Evolutionary conservation across 2,113 vertebrate species (phyloP).

Genomic region (Columbina picui): DNA sequence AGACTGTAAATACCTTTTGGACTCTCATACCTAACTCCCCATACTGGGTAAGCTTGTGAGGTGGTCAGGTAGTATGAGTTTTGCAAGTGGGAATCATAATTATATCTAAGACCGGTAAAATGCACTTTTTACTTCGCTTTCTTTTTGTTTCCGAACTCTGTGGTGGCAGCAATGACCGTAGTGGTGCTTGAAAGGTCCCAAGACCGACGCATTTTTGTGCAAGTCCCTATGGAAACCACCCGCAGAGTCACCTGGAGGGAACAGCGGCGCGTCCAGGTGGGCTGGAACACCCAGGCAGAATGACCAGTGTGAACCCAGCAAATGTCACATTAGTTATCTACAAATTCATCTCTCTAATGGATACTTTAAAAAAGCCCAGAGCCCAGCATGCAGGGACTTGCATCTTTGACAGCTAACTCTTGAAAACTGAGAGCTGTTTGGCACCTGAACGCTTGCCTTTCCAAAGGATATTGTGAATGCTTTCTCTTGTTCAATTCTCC

Average conservation of each 20-base stretch:
- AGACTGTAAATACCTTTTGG: not conserved
- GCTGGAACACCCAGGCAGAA: slow-evolving; percentile 54
- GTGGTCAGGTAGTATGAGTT: not conserved
- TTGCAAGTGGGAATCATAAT: not conserved
- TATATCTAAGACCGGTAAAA: not conserved
- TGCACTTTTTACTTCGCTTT: not conserved
- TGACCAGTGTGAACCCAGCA: slow-evolving; percentile 15
- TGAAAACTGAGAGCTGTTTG: slow-evolving; percentile 8
- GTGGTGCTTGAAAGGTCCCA: not conserved
- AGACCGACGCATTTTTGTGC: not conserved
- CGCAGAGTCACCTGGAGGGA: not conserved
- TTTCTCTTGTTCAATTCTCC: not conserved
- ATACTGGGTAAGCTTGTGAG: not conserved
- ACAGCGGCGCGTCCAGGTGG: not conserved
- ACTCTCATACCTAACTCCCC: not conserved
- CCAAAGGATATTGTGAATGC: not conserved
- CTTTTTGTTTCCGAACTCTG: not conserved
- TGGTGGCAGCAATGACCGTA: not conserved
- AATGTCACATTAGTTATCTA: slow-evolving; percentile 41
- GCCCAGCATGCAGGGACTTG: slow-evolving; percentile 42
- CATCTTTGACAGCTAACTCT: not conserved
- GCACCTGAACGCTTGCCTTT: not conserved
- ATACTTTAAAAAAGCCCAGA: not conserved
- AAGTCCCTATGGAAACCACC: accelerated
- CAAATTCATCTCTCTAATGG: slow-evolving; percentile 57